Conservation (phyloP, 2,797 vertebrate species). For the Falco berigora region DNA sequence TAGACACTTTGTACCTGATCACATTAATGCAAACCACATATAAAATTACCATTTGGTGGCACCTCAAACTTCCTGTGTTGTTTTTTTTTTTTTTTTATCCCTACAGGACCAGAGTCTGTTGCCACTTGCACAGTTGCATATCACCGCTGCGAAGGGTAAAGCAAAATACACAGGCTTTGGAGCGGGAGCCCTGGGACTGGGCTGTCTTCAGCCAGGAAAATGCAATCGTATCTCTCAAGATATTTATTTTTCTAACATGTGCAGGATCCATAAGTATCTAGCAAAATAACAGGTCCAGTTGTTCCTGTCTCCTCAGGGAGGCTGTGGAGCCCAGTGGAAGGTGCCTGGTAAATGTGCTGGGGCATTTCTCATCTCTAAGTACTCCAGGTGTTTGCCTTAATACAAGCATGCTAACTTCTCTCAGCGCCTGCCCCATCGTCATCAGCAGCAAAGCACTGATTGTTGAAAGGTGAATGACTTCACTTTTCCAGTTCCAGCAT, state of each 20-base stretch:
- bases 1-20: not conserved
- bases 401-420: not conserved
- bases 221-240: not conserved
- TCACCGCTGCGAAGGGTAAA: not conserved
- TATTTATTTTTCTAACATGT: not conserved
- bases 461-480: constrained; percentile 28
- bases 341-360: not conserved
- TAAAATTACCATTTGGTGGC: not conserved
- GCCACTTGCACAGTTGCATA: not conserved
- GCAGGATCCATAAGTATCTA: not conserved
- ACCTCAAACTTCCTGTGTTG: not conserved
- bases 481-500: constrained; percentile 16
- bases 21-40: not conserved
- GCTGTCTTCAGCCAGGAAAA: not conserved
- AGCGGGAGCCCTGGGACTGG: not conserved
- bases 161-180: not conserved
- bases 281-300: not conserved
- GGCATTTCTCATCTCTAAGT: not conserved
- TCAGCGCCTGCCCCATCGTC: not conserved
- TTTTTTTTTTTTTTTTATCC: too few relatives aligned
- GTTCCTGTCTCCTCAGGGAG: not conserved
- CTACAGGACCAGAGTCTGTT: not conserved
- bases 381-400: not conserved
- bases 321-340: not conserved
- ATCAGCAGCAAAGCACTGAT: not conserved